Evolutionary conservation across 1,140 invertebrate species (phyloP).

Genomic region (Halictus rubicundus): DNA sequence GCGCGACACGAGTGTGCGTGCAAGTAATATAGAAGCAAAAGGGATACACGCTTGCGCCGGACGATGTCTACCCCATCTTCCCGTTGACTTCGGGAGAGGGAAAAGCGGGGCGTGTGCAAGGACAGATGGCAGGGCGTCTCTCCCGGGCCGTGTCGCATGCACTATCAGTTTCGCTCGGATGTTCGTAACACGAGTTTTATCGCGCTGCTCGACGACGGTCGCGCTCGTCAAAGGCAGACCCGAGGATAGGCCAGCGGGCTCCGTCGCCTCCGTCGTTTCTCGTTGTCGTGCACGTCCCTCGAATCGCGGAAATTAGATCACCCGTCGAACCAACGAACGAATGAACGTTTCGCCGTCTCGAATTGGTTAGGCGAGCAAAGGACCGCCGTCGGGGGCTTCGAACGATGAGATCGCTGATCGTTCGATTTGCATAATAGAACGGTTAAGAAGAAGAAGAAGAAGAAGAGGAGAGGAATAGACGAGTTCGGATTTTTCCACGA

Average conservation of each 20-base stretch:
- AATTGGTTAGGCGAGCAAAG: background rate
- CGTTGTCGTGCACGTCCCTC: background rate
- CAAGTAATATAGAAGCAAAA: conserved; percentile 52
- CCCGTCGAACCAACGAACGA: background rate
- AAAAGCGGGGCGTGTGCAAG: conserved; percentile 60
- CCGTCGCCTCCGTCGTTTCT: background rate
- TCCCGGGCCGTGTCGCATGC: conserved; percentile 64
- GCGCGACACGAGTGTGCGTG: conserved; percentile 12
- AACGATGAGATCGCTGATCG: background rate
- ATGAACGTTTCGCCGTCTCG: background rate
- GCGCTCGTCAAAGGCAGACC: conserved; percentile 1
- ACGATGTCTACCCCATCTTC: conserved; percentile 55
- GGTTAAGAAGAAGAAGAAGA: background rate
- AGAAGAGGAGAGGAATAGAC: background rate
- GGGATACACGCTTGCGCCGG: conserved; percentile 63
- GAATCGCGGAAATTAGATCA: conserved; percentile 16
- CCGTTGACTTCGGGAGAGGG: conserved; percentile 53
- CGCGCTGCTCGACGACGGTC: conserved; percentile 8
- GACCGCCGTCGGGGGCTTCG: background rate
- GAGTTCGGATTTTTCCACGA: background rate
- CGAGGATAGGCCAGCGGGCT: no score
- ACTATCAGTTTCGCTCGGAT: conserved; percentile 64
- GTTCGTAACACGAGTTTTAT: conserved; percentile 55
- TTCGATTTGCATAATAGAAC: conserved; percentile 26
- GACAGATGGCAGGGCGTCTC: conserved; percentile 66